These are phyloP conservation scores for Bimastos eiseni DNA, from an alignment of 2,888 invertebrate genomes.

Conservation along the genomic window DNA sequence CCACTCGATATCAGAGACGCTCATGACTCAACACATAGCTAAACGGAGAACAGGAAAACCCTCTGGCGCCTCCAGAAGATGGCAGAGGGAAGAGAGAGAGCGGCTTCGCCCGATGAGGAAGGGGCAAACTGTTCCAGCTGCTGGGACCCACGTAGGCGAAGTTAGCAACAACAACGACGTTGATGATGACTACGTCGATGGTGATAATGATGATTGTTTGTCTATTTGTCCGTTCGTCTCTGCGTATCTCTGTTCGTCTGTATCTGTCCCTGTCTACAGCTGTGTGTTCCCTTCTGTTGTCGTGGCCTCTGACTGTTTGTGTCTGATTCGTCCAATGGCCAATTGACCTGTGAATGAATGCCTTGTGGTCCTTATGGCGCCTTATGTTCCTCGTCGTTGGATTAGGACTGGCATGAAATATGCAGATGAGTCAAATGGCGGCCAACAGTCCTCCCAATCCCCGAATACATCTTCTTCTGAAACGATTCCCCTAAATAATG, in stretches of 20 bases:
- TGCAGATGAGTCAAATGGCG: not conserved
- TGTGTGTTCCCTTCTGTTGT: not conserved
- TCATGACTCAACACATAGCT: no score
- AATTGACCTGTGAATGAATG: not conserved
- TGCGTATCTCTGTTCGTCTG: not conserved
- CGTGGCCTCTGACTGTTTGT: not conserved
- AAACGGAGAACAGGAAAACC: no score
- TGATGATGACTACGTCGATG: not conserved
- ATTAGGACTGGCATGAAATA: not conserved
- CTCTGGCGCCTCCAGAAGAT: no score
- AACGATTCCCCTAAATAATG: constrained; percentile 1
- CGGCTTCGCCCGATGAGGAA: not conserved
- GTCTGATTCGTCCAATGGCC: not conserved
- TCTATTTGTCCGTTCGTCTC: not conserved
- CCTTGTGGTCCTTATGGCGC: not conserved
- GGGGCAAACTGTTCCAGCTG: no score
- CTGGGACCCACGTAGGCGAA: not conserved
- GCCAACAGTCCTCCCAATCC: not conserved
- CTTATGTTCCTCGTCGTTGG: not conserved
- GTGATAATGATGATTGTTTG: not conserved
- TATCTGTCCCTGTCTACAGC: not conserved
- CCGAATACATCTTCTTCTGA: not conserved
- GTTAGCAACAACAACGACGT: not conserved
- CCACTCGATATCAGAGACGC: no score
- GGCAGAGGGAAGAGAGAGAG: no score